Percentiles rank a stretch among this genome's conserved stretches.
These are phyloP conservation scores for Schizothorax lantsangensis DNA, from an alignment of 2,797 vertebrate genomes.

Conservation along the genomic window DNA sequence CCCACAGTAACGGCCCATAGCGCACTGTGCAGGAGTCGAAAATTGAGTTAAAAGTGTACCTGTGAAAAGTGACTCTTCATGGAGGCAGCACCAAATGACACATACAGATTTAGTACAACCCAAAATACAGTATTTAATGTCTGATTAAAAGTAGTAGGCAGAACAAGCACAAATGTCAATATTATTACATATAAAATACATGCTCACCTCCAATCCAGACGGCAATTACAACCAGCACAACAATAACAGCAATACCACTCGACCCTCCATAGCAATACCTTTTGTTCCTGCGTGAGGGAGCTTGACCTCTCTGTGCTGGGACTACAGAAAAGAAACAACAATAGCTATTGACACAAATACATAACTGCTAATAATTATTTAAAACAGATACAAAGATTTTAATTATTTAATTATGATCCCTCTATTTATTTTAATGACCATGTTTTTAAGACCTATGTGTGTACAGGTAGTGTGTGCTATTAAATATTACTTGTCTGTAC, in stretches of 20 bases:
- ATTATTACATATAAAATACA: background rate
- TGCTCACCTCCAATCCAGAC: conserved; percentile 62
- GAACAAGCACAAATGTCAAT: background rate
- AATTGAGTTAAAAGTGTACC: background rate
- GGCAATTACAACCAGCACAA: conserved; percentile 47
- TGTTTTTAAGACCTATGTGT: background rate
- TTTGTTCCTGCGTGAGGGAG: conserved; percentile 11
- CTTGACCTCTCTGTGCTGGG: conserved; percentile 11
- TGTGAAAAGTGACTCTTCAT: background rate
- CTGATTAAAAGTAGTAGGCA: background rate
- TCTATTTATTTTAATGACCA: background rate
- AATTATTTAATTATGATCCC: background rate
- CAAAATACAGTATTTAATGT: background rate
- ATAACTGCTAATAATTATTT: background rate
- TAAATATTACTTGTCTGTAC: conserved; percentile 44
- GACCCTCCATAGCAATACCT: conserved; percentile 46
- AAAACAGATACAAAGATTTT: background rate
- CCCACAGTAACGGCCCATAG: conserved; percentile 35
- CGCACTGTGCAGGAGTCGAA: conserved; percentile 61
- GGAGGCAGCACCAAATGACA: background rate
- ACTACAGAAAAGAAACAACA: conserved; percentile 31
- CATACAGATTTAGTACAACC: background rate
- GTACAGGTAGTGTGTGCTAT: background rate
- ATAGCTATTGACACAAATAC: background rate
- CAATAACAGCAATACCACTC: conserved; percentile 16